phyloP scores from a whole-genome alignment of 2,797 vertebrate genomes.

The Anabacerthia variegaticeps region DNA sequence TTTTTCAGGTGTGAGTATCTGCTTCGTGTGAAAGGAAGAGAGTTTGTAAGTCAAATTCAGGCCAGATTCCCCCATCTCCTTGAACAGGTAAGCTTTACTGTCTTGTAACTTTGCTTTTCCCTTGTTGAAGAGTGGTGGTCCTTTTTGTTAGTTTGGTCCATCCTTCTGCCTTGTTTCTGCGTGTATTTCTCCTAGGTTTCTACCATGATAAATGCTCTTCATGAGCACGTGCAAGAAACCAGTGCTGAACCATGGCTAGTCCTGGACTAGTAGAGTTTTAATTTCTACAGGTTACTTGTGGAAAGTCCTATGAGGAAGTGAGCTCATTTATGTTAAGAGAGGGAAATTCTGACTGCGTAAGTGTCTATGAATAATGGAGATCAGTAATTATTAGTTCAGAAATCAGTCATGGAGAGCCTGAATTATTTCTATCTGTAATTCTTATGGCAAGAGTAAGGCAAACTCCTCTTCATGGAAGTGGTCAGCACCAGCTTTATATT shows the following conservation, averaged over 20 bases:
- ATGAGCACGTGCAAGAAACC: background rate
- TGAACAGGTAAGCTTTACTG: constrained; percentile 86
- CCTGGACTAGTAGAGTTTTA: background rate
- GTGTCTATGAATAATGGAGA: background rate
- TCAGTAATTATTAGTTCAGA: background rate
- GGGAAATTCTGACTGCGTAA: background rate
- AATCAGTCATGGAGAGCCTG: background rate
- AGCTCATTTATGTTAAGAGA: background rate
- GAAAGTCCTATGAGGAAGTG: background rate
- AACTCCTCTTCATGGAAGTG: background rate
- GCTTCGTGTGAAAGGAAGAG: constrained; percentile 90
- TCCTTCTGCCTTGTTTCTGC: background rate
- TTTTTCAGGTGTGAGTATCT: constrained; percentile 92
- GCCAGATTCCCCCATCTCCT: constrained; percentile 94
- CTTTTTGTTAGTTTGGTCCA: background rate
- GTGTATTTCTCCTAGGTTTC: background rate
- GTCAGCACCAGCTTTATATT: background rate
- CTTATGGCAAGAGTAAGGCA: background rate
- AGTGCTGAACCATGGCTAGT: background rate
- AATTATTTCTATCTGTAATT: background rate
- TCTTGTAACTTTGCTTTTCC: background rate
- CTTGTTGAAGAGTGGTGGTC: background rate
- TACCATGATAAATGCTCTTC: background rate
- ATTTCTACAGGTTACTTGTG: background rate
- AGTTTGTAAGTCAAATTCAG: constrained; percentile 93